These are phyloP conservation scores for Asarcornis scutulata DNA, from an alignment of 2,113 vertebrate species.

Conservation along the genomic window DNA sequence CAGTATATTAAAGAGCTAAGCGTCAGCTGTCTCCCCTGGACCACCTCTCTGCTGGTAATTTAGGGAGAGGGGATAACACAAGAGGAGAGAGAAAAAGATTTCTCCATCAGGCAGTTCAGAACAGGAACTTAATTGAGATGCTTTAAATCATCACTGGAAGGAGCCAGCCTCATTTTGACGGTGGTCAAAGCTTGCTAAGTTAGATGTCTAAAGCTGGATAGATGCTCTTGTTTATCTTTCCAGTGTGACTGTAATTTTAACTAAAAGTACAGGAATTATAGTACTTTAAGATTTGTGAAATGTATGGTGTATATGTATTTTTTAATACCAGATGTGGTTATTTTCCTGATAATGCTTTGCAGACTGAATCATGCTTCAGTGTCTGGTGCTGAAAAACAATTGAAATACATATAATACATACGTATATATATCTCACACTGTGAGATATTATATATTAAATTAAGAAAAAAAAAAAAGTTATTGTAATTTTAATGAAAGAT, in stretches of 20 bases:
- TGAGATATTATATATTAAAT: slow-evolving; percentile 3
- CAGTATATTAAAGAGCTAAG: not conserved
- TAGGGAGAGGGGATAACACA: too few relatives aligned
- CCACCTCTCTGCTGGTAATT: not conserved
- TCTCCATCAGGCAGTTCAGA: not conserved
- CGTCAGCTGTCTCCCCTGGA: not conserved
- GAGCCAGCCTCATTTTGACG: not conserved
- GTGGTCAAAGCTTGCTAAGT: not conserved
- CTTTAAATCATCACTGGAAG: not conserved
- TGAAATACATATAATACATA: not conserved
- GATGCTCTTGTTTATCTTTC: not conserved
- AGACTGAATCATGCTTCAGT: not conserved
- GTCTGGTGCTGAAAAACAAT: not conserved
- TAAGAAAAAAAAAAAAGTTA: slow-evolving; percentile 45
- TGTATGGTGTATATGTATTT: not conserved
- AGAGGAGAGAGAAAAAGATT: not conserved
- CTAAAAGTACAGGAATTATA: not conserved
- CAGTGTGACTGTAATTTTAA: not conserved
- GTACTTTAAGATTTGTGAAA: too few relatives aligned
- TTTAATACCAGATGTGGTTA: not conserved
- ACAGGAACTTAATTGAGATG: not conserved
- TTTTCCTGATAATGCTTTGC: not conserved
- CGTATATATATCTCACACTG: not conserved
- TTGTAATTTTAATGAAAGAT: slow-evolving; percentile 1
- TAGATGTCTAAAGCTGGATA: not conserved